phyloP scores from a whole-genome alignment of 2,888 invertebrate species.

The Bellardia pandia region DNA sequence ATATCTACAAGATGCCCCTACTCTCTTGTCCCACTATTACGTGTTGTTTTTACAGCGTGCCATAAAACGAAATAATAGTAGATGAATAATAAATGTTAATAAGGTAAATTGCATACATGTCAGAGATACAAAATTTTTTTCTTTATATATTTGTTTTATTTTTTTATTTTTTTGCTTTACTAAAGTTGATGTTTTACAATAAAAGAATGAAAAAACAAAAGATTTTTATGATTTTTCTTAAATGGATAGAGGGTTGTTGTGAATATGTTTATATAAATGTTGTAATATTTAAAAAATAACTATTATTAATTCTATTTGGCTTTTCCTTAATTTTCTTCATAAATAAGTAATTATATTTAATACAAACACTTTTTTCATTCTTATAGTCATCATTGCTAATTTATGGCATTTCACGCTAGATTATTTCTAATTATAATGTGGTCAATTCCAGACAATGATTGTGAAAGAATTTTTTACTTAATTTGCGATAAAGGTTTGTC shows the following conservation, averaged over 20 bases:
- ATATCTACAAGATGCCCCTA: neutral
- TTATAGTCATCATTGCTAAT: too few species aligned
- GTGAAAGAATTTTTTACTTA: too few species aligned
- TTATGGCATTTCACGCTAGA: too few species aligned
- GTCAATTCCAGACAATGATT: too few species aligned
- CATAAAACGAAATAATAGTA: constrained; percentile 63
- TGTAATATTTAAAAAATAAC: too few species aligned
- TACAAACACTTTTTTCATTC: too few species aligned
- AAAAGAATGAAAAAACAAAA: neutral
- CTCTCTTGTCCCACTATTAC: neutral
- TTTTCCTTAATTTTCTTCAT: too few species aligned
- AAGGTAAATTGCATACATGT: constrained; percentile 77
- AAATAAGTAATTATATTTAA: too few species aligned
- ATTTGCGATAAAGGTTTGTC: too few species aligned
- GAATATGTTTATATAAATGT: too few species aligned
- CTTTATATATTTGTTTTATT: neutral
- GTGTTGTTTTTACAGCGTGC: constrained; percentile 62
- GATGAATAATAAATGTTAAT: constrained; percentile 82
- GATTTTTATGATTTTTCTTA: neutral
- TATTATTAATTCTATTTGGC: too few species aligned
- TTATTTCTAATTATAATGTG: too few species aligned
- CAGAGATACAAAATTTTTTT: constrained; percentile 43
- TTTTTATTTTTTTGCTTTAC: neutral
- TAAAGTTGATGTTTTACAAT: neutral
- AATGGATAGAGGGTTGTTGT: neutral